Base-by-base conservation (phyloP, 2,113 vertebrate genomes). In the Paralichthys olivaceus region DNA sequence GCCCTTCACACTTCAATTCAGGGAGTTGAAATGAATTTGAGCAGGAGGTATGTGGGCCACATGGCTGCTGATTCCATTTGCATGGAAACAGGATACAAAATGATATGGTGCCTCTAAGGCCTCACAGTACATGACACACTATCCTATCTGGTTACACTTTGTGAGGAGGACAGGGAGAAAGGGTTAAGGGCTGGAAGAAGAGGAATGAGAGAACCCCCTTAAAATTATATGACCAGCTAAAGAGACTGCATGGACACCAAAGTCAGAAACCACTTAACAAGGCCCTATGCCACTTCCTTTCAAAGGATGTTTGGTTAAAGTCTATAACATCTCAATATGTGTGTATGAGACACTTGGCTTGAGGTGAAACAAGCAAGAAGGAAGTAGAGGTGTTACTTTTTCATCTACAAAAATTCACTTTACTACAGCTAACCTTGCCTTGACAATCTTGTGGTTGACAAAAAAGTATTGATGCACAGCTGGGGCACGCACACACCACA, bases 361-460 rank as follows among this genome's bases (percentile, higher is more conserved):
- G 2, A 8, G 22, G 4, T 40, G 26, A 14, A 8, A 58, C 12
- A 60, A 69, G 15, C 25, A 15, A 15, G 25, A 55, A 37, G 58
- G 25, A 53, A 58, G 26, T 1, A 7, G 45, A 53, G 23, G 23
- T 60, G 54, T 53, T 17, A 17, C 1, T 4, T 40, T 72, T 45
- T 17, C 34, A 9, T 43, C 45, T 47, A 15, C 17, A 47, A 47
- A 47, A 47, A 2, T 11, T 37, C 9, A 12, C 17, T 19, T 4
- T 43, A 43, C 40, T 5, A 11, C 40, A 43, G 20, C 1, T 7
- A 23, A n/a, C n/a, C n/a, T n/a, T n/a, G n/a, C 53, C 5, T 23
- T 11, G 34, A 29, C 28, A 37, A 68, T 57, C 45, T 0, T 75
- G 74, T 69, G 75, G 81, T 73, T 23, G 2, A 15, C 0, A 62